phyloP scores from a whole-genome alignment of 2,888 invertebrate species.

The Drosophila borborema region DNA sequence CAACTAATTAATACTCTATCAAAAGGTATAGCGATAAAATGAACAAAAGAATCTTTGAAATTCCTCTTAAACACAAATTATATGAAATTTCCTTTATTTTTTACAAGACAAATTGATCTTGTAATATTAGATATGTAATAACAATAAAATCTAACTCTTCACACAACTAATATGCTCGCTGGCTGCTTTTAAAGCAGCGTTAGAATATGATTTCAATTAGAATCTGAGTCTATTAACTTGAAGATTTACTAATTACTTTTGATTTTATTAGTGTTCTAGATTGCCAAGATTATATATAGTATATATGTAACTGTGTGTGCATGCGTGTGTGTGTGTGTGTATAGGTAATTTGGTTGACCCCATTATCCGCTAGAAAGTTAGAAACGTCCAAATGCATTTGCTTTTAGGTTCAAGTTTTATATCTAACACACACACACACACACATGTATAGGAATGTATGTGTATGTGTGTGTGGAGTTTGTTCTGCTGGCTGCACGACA shows the following conservation, averaged over 20 bases:
- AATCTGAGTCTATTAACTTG: not conserved
- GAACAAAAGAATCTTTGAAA: not conserved
- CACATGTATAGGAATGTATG: not conserved
- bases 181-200: not conserved
- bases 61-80: not conserved
- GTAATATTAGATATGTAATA: no score
- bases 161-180: not conserved
- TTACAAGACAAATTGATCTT: no score
- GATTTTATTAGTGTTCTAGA: conserved; percentile 4
- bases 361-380: conserved; percentile 15
- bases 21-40: not conserved
- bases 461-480: conserved; percentile 1
- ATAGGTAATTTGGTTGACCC: conserved; percentile 6
- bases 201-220: not conserved
- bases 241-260: not conserved
- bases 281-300: not conserved
- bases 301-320: not conserved
- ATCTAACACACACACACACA: conserved; percentile 4
- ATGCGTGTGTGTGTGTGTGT: not conserved
- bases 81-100: not conserved
- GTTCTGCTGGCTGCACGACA: conserved; percentile 22
- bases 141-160: no score
- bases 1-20: not conserved
- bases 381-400: conserved; percentile 3
- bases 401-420: conserved; percentile 9